Evolutionary conservation across 2,888 invertebrate genomes (phyloP).

Genomic region (Drosophila niveifrons): DNA sequence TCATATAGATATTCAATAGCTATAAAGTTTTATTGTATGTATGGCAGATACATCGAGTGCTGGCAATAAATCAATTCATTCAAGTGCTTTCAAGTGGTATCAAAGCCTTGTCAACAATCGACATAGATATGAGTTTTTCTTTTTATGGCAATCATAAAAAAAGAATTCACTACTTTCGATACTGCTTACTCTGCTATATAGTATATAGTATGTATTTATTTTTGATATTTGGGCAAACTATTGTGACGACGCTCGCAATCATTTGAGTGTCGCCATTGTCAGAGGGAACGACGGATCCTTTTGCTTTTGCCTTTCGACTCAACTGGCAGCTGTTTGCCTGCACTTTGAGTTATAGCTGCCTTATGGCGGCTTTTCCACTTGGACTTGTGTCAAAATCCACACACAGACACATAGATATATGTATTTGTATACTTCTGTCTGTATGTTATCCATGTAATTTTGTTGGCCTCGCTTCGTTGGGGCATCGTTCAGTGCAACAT

Average conservation of each 20-base stretch:
- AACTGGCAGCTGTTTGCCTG: slow-evolving; percentile 70
- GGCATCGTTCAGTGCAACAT: slow-evolving; percentile 74
- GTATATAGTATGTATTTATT: not conserved
- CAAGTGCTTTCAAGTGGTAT: slow-evolving; percentile 1
- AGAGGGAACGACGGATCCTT: slow-evolving; percentile 39
- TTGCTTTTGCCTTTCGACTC: slow-evolving; percentile 34
- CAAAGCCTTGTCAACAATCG: not conserved
- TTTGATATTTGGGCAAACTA: not conserved
- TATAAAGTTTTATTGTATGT: not conserved
- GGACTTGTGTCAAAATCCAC: slow-evolving; percentile 72
- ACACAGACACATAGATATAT: not conserved
- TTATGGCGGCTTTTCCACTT: slow-evolving; percentile 71
- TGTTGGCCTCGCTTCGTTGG: slow-evolving; percentile 21
- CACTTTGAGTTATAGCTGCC: slow-evolving; percentile 75
- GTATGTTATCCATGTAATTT: slow-evolving; percentile 31
- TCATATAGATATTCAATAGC: not conserved
- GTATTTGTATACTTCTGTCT: slow-evolving; percentile 27
- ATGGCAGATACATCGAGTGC: not conserved
- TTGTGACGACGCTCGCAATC: slow-evolving; percentile 21
- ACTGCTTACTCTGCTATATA: not conserved
- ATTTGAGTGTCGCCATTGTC: slow-evolving; percentile 51
- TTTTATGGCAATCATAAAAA: slow-evolving; percentile 3
- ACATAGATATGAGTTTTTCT: not conserved
- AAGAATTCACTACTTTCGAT: not conserved
- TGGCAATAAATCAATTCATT: not conserved